phyloP scores from a whole-genome alignment of 37 sponge, comb jelly and placozoan species.

The Axinella damicornis region DNA sequence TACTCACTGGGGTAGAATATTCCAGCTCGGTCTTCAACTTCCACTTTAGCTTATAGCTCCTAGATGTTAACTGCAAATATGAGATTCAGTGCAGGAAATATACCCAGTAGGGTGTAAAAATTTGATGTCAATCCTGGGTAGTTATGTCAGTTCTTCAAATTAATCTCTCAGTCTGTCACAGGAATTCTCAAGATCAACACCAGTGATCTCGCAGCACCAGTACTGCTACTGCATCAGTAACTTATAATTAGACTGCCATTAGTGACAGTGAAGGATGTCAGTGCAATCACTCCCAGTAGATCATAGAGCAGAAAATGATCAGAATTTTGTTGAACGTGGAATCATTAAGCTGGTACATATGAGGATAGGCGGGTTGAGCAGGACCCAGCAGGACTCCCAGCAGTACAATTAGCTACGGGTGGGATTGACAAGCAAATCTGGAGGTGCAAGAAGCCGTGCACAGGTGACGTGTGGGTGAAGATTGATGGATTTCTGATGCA shows the following conservation, averaged over 20 bases:
- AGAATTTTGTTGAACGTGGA: constrained; percentile 30
- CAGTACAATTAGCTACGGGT: background rate
- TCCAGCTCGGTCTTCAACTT: no score
- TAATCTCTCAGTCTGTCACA: constrained; percentile 16
- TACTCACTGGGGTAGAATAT: no score
- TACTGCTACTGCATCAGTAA: background rate
- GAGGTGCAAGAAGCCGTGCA: no score
- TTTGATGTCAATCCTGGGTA: background rate
- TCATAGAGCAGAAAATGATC: constrained; percentile 31
- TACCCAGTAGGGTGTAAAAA: background rate
- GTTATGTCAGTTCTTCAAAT: background rate
- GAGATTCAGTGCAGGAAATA: constrained; percentile 38
- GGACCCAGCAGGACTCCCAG: background rate
- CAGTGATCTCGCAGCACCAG: constrained; percentile 11
- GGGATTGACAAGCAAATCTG: no score
- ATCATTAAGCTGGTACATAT: constrained; percentile 15
- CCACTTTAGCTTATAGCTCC: background rate
- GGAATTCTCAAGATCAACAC: background rate
- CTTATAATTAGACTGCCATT: background rate
- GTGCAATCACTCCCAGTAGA: background rate
- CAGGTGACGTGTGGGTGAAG: no score
- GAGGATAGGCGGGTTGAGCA: constrained; percentile 28
- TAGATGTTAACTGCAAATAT: background rate
- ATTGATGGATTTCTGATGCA: no score
- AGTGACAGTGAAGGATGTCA: background rate